Base-by-base conservation (phyloP, 2,888 invertebrate species). In the Diaphora mendica region DNA sequence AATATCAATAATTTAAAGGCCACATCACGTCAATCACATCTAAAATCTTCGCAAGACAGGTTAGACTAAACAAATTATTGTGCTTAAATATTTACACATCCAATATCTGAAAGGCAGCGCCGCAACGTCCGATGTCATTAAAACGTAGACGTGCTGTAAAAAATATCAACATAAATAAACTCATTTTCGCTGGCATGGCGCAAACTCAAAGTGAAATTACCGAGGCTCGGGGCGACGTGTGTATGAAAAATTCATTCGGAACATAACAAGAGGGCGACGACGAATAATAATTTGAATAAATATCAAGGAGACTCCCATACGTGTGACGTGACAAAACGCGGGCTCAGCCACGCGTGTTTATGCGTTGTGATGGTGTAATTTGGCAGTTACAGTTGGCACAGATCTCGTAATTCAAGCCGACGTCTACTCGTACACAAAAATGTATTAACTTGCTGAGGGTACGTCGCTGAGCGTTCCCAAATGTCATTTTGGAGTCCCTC, bases 211-310 rank as follows among this genome's bases (percentile, higher is more conserved):
- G 94, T 95, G 94, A 95, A 95, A 95, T 95, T 94, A 94, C 94
- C 91, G 90, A 88, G 89, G 90, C 93, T 90, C 88, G 85, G 87
- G 88, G 90, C 91, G 91, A 90, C 92, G 93, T 94, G 93, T 90
- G 92, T 92, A 95, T 95, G 95, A 95, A 95, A 95, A 95, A 95
- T 95, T 95, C 95, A 95, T 95, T 92, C 90, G 88, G 86, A 88
- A 91, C 92, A 91, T 91, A 93, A 94, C 93, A 92, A 92, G 93
- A 92, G 94, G 93, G 94, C 91, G 94, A 88, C 89, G 91, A 88
- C 89, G 92, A 92, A 91, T 93, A 92, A 95, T 94, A 94, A 95
- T 95, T 95, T 95, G 93, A 95, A 95, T 95, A 95, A 95, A 95
- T 94, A 94, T 94, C 90, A 93, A 91, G 91, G 81, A 87, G 85